Conservation (phyloP, 2,113 vertebrate species). For the Tringa solitaria region DNA sequence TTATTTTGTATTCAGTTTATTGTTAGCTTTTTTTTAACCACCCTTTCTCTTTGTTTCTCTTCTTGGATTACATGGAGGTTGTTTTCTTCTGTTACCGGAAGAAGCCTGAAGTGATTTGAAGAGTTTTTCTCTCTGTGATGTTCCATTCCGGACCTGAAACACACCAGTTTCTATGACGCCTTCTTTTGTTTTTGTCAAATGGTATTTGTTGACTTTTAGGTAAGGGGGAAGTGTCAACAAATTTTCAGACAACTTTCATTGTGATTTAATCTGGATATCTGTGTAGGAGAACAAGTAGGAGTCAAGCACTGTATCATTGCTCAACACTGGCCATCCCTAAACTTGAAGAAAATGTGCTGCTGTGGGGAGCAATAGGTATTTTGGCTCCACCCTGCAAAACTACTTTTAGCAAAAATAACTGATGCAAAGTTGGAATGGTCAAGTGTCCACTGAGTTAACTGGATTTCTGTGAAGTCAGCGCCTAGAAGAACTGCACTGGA, state of each 20-base stretch:
- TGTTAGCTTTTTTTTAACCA: not conserved
- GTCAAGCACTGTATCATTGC: not conserved
- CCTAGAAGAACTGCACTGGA: not conserved
- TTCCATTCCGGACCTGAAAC: not conserved
- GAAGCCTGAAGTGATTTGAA: not conserved
- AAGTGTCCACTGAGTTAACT: not conserved
- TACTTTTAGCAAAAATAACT: not conserved
- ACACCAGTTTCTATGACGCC: not conserved
- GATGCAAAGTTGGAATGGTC: not conserved
- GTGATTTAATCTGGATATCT: not conserved
- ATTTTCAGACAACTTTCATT: not conserved
- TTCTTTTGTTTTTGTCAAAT: not conserved
- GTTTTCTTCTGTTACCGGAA: not conserved
- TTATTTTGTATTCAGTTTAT: not conserved
- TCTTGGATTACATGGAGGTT: not conserved
- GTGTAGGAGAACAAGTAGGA: not conserved
- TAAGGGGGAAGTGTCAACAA: not conserved
- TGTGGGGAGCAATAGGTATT: not conserved
- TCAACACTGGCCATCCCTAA: not conserved
- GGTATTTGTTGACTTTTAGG: not conserved
- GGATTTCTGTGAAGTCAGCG: not conserved
- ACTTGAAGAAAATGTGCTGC: not conserved
- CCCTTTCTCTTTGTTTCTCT: not conserved
- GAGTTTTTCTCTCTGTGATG: not conserved
- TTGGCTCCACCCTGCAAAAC: not conserved